Evolutionary conservation across 2,888 invertebrate genomes (phyloP).

Genomic region (Drosophila algonquin): DNA sequence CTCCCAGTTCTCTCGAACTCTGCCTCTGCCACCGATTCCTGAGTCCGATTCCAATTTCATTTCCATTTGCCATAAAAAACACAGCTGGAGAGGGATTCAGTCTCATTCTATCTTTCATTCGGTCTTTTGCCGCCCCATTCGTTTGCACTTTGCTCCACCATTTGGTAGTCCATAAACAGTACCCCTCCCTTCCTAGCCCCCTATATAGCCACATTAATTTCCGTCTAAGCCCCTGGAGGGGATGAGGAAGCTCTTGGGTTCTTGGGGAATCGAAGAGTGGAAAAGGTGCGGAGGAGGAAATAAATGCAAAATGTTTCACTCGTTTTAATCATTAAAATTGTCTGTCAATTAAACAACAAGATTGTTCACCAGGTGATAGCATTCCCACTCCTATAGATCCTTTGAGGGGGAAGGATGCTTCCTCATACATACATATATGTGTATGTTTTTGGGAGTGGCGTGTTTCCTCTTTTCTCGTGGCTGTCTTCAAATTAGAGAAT

Average conservation of each 20-base stretch:
- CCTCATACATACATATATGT: neutral
- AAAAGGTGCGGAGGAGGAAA: conserved; percentile 45
- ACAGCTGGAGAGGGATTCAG: conserved; percentile 23
- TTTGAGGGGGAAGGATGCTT: neutral
- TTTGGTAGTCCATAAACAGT: conserved; percentile 42
- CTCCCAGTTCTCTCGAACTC: neutral
- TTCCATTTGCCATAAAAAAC: conserved; percentile 36
- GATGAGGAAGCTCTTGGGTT: neutral
- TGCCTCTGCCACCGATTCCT: conserved; percentile 11
- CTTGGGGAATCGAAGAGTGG: conserved; percentile 11
- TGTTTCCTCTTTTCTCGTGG: neutral
- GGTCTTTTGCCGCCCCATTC: conserved; percentile 18
- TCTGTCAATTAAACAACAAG: neutral
- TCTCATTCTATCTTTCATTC: conserved; percentile 6
- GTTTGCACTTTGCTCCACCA: conserved; percentile 36
- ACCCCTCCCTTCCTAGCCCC: neutral
- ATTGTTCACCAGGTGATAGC: neutral
- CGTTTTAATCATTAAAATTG: conserved; percentile 22
- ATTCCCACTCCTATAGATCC: neutral
- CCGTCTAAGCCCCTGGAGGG: conserved; percentile 32
- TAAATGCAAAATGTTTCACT: conserved; percentile 30
- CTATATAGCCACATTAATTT: conserved; percentile 59
- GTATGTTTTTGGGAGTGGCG: neutral
- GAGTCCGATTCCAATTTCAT: conserved; percentile 33
- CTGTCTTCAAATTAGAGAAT: conserved; percentile 2